These are phyloP conservation scores for Penaeus monodon DNA, from an alignment of 2,888 invertebrate genomes.

Conservation along the genomic window DNA sequence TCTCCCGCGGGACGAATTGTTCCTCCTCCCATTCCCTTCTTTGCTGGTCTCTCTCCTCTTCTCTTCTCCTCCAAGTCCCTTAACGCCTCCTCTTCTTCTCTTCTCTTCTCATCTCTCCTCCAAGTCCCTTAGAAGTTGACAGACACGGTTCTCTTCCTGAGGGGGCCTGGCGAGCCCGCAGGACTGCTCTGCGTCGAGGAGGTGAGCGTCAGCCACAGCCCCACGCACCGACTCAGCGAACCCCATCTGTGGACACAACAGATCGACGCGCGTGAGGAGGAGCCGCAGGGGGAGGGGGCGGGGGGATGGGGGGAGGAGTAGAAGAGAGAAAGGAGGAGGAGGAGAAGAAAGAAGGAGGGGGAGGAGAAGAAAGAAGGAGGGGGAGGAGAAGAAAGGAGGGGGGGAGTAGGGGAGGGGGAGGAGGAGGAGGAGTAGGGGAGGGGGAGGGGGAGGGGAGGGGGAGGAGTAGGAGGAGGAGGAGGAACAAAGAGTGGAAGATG, in stretches of 20 bases:
- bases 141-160: conserved; percentile 56
- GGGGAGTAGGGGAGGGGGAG: background rate
- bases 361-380: background rate
- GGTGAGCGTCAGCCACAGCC: conserved; percentile 58
- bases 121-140: conserved; percentile 55
- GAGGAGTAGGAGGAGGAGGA: background rate
- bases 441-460: background rate
- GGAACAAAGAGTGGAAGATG: background rate
- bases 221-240: conserved; percentile 58
- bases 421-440: no score
- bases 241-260: conserved; percentile 51
- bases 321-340: no score
- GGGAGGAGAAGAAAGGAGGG: background rate
- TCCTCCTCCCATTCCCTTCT: no score
- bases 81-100: background rate
- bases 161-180: conserved; percentile 48
- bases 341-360: background rate
- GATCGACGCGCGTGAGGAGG: background rate
- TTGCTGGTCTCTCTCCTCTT: no score
- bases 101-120: no score
- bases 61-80: background rate
- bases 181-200: conserved; percentile 56
- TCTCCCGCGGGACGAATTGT: no score
- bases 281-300: background rate
- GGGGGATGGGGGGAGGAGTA: background rate